Percentiles rank a stretch among this genome's conserved stretches.
phyloP scores from a whole-genome alignment of 2,888 invertebrate genomes.

The Orthonevra nobilis region DNA sequence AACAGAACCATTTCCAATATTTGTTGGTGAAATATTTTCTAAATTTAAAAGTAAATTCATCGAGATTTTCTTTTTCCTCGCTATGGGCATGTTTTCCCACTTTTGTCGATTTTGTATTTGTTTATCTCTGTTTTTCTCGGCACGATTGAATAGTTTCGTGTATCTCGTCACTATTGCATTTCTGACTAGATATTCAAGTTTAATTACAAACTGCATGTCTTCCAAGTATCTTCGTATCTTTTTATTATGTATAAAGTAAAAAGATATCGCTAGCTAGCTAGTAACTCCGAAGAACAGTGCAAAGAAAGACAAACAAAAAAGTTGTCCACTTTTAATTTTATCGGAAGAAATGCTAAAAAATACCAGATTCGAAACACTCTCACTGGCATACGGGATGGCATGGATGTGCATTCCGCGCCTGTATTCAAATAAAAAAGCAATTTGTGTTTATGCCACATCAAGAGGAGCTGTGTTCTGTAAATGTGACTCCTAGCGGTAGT shows the following conservation, averaged over 20 bases:
- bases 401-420: slow-evolving; percentile 27
- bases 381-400: slow-evolving; percentile 34
- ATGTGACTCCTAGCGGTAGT: background rate
- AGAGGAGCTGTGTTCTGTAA: background rate
- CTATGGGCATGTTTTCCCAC: slow-evolving; percentile 33
- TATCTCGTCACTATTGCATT: slow-evolving; percentile 18
- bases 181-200: slow-evolving; percentile 56
- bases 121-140: background rate
- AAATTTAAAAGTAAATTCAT: slow-evolving; percentile 48
- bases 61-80: slow-evolving; percentile 30
- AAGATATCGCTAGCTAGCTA: slow-evolving; percentile 2
- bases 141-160: slow-evolving; percentile 27
- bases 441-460: background rate
- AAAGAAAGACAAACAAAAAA: slow-evolving; percentile 16
- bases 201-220: slow-evolving; percentile 29
- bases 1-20: slow-evolving; percentile 40
- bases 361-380: slow-evolving; percentile 59
- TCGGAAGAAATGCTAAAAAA: slow-evolving; percentile 52
- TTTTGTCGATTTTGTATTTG: background rate
- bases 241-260: slow-evolving; percentile 5
- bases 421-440: slow-evolving; percentile 17
- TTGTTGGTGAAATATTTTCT: slow-evolving; percentile 39
- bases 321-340: slow-evolving; percentile 47
- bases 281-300: slow-evolving; percentile 13
- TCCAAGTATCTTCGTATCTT: slow-evolving; percentile 24